Evolutionary conservation across 1,140 invertebrate genomes (phyloP), one percentile per base, ranked within the genome.

Genomic region (Sinonovacula constricta): DNA sequence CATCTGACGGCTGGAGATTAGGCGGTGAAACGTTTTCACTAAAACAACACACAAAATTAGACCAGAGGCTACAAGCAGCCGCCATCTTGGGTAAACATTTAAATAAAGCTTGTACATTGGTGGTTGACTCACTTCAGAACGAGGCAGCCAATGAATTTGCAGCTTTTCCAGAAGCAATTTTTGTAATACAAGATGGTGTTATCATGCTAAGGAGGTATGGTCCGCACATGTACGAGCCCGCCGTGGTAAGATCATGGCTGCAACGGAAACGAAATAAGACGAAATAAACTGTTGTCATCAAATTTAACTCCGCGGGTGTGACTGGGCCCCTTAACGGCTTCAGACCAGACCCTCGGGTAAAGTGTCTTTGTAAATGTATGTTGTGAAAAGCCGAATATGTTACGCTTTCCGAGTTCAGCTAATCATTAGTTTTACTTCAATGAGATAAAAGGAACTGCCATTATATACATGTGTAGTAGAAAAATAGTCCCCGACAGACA

Each of bases 1-100:
- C 87, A 0, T 12, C 70, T 0, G 86, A 88, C 22, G 82, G 79
- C 2, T 87, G 86, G 85, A 69, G 56, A 18, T 26, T 82, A 14
- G 57, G 31, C 15, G 77, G 74, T 24, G 59, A 78, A 39, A 69
- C 45, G 33, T 65, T 70, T 53, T 12, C 54, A 14, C 53, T 82
- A 28, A 28, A 53, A 7, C 67, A 81, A 26, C 85, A 83, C 53
- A 53, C 68, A 39, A 45, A 67, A 12, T 15, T 86, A 2, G 77
- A 81, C 7, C 65, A 84, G 2, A 70, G 85, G 14, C 53, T 82
- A 0, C 31, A 70, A 22, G 81, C 85, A 7, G 79, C 81, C n/a
- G 7, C 26, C n/a, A 14, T 74, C 4, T 70, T 86, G 5, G 34
- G 60, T 10, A 56, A 67, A 2, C 12, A 53, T 5, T 67, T 39